Evolutionary conservation across 2,888 invertebrate species (phyloP).

Genomic region (Drosophila melanosoma): DNA sequence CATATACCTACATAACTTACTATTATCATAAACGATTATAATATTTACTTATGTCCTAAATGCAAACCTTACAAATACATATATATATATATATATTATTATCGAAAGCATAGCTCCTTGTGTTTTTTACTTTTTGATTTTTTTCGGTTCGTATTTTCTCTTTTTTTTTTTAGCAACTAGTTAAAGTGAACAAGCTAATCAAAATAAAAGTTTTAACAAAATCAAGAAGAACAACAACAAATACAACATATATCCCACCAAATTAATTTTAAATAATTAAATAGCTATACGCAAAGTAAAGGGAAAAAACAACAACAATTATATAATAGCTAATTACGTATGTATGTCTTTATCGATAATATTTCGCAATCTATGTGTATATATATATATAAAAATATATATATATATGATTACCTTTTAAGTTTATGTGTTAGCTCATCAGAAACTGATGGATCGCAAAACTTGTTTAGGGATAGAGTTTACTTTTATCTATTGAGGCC

Average conservation of each 20-base stretch:
- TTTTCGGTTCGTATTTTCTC: constrained; percentile 1
- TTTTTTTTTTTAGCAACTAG: constrained; percentile 3
- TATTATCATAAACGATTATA: constrained; percentile 63
- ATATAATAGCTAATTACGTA: constrained; percentile 31
- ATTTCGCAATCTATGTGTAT: constrained; percentile 29
- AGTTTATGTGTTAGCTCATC: constrained; percentile 20
- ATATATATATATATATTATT: constrained; percentile 49
- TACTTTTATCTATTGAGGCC: constrained; percentile 33
- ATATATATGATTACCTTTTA: constrained; percentile 12
- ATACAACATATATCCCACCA: constrained; percentile 82
- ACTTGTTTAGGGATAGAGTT: constrained; percentile 22
- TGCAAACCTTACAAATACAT: constrained; percentile 50
- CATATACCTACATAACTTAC: constrained; percentile 50
- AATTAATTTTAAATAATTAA: constrained; percentile 68
- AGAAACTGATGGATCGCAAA: constrained; percentile 4
- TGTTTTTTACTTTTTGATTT: constrained; percentile 10
- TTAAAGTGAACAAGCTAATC: constrained; percentile 30
- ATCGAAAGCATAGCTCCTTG: constrained; percentile 45
- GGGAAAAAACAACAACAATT: constrained; percentile 27
- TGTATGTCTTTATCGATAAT: constrained; percentile 9
- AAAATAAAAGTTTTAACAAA: constrained; percentile 36
- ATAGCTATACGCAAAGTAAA: constrained; percentile 39
- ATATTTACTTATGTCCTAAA: constrained; percentile 68
- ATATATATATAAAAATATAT: background rate
- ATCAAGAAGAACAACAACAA: constrained; percentile 59